Conservation (phyloP, 2,113 vertebrate genomes). For the Anhinga rufa region DNA sequence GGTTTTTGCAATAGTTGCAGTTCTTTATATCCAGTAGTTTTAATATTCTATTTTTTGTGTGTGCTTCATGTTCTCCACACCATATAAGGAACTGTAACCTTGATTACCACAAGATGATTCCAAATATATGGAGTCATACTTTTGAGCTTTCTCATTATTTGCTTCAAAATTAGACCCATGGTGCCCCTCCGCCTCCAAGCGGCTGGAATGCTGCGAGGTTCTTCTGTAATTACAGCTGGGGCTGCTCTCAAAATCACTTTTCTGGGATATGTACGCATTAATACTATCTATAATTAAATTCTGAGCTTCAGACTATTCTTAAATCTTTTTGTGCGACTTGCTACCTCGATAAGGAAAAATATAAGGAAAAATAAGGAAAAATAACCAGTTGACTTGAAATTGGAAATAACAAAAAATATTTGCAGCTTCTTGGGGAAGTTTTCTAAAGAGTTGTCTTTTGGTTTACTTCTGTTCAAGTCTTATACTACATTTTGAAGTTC, state of each 20-base stretch:
- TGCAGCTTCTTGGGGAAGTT: neutral
- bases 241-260: constrained; percentile 6
- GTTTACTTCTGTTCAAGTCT: neutral
- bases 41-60: neutral
- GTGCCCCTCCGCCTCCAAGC: constrained; percentile 67
- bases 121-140: constrained; percentile 68
- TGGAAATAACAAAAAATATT: neutral
- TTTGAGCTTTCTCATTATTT: constrained; percentile 67
- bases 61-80: constrained; percentile 5
- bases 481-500: neutral
- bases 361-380: neutral
- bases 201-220: constrained; percentile 57
- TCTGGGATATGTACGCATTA: neutral
- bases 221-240: constrained; percentile 30
- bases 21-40: neutral
- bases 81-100: constrained; percentile 53
- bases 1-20: neutral
- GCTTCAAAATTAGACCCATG: constrained; percentile 51
- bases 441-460: neutral
- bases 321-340: neutral
- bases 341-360: neutral
- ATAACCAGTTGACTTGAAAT: neutral
- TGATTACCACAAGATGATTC: constrained; percentile 60
- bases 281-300: neutral
- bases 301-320: neutral